A percentile compares a stretch with the other conserved stretches of the same genome.
phyloP scores from a whole-genome alignment of 1,140 invertebrate species.

The Anastatus disparis region DNA sequence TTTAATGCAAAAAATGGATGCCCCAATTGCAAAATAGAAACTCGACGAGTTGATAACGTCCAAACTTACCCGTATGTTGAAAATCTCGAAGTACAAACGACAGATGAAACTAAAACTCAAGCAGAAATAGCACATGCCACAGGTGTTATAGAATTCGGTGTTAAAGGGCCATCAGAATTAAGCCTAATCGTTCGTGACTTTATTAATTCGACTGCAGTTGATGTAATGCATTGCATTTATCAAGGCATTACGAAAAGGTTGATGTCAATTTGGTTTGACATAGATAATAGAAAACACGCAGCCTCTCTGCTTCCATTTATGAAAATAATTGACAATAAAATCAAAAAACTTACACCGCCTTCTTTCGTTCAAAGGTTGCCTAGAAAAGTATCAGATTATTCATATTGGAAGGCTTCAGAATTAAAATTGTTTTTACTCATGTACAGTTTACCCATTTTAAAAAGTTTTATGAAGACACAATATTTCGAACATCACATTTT shows the following conservation, averaged over 20 bases:
- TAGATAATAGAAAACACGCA: not conserved
- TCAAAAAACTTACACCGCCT: conserved; percentile 8
- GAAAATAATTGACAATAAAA: conserved; percentile 5
- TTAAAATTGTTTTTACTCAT: conserved; percentile 25
- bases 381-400: conserved; percentile 10
- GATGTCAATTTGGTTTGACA: conserved; percentile 14
- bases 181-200: not conserved
- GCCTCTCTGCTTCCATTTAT: not conserved
- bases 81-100: not conserved
- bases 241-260: conserved; percentile 27
- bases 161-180: not conserved
- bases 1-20: not conserved
- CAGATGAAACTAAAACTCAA: not conserved
- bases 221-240: conserved; percentile 34
- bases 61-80: not conserved
- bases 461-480: conserved; percentile 2
- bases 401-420: conserved; percentile 37
- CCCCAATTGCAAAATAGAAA: not conserved
- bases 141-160: not conserved
- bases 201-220: conserved; percentile 10
- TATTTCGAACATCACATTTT: conserved; percentile 43
- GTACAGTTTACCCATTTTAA: conserved; percentile 28
- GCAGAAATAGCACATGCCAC: not conserved
- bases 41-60: not conserved
- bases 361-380: conserved; percentile 30